Evolutionary conservation across 2,797 vertebrate species (phyloP), one percentile per base, ranked within the genome.

Genomic region (Myripristis jacobus): DNA sequence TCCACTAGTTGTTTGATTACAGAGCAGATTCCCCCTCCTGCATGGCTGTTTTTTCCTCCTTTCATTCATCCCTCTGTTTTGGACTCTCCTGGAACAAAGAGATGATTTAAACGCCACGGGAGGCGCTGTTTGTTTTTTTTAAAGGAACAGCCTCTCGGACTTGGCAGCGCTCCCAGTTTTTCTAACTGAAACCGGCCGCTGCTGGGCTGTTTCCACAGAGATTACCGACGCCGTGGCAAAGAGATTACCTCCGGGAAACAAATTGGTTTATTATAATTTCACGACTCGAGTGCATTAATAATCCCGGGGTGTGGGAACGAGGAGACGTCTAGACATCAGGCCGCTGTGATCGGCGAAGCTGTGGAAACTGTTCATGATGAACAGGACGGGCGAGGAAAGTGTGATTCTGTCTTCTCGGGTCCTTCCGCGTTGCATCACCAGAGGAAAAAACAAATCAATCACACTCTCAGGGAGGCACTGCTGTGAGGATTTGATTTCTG

Each of bases 181-280:
- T 36, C n/a, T 75, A 75, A 82, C 63, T 66, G 58, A 73, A 81
- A 73, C 65, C 16, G 52, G 46, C 52, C 55, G 65, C 62, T 62
- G 73, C 52, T 48, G 43, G 54, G 52, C 66, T 24, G 77, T 81
- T 78, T 88, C 84, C 84, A 77, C 80, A 46, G 85, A 87, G 77
- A 86, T 88, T 81, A 86, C 77, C 82, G 65, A 58, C 11, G 47
- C 66, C 27, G 70, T 74, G 70, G 75, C 61, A 64, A 69, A 73
- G 74, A 79, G 71, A 85, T 89, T 84, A 82, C 84, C 77, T 75
- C 65, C 72, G 68, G 69, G 67, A 85, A 84, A 75, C 73, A 76
- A 84, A 82, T 54, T 80, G 69, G 48, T 56, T 71, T 48, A 53
- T 61, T 65, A 83, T 85, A 80, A 80, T 85, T 87, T 85, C 77